Base-by-base conservation (phyloP, 2,113 vertebrate species). In the Phocoena phocoena region DNA sequence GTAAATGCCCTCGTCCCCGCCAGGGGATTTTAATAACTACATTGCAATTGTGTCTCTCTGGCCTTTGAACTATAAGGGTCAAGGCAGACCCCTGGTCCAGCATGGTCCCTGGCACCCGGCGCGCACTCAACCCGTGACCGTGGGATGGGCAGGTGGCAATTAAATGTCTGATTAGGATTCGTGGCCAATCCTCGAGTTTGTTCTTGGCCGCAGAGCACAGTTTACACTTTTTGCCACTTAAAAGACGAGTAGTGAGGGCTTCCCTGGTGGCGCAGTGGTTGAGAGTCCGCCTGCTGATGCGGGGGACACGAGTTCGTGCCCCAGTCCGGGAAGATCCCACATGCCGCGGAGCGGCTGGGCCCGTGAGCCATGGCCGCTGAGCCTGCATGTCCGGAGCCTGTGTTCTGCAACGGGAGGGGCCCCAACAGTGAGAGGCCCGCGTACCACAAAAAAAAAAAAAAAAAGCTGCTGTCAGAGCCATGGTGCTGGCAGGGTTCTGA, bases 41-140 rank as follows among this genome's bases (percentile, higher is more conserved):
- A n/a, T 20, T 5, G 28, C 70, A 88, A n/a, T 20, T 18, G 12
- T 41, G 15, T 65, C 50, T 55, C 31, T 47, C 53, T 79, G 84
- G 47, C 41, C n/a, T 47, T 28, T 8, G 4, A 23, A 14, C 38
- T 60, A 3, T 36, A 25, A 38, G 70, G n/a, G 38, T 74, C 47
- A 68, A 84, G 81, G 76, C 73, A 21, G 6, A 74, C 60, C 47
- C 5, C 36, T n/a, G 14, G n/a, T 15, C 68, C 31, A 18, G 28
- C 4, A 0, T 21, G 17, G 13, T 47, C 55, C 74, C 83, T 26
- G 58, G 58, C 4, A 20, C 44, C 23, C 17, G 20, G 41, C 9
- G 28, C 20, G 28, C n/a, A 28, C 36, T 41, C 21, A 55, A 5
- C 53, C 10, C 8, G 1, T 0, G 20, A 20, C n/a, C 17, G 0